phyloP scores from a whole-genome alignment of 2,113 vertebrate species.

The Oryzias javanicus region DNA sequence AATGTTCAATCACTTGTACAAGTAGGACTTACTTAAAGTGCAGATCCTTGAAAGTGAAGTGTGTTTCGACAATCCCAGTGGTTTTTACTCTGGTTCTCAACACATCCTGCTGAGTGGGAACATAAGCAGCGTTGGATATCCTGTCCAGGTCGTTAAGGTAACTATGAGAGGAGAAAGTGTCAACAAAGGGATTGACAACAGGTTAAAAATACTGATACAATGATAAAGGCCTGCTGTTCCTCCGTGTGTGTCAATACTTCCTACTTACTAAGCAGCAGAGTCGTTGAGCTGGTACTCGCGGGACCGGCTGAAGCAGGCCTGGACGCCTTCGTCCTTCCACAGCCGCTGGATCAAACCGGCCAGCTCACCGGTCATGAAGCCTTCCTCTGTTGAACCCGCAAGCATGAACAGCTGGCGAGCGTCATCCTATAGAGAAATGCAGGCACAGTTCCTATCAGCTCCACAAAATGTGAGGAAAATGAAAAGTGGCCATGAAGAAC shows the following conservation, averaged over 20 bases:
- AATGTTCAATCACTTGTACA: background rate
- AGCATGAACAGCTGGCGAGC: constrained; percentile 94
- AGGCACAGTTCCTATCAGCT: background rate
- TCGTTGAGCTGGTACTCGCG: constrained; percentile 98
- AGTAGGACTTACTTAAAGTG: constrained; percentile 92
- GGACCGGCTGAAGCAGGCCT: constrained; percentile 93
- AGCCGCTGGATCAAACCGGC: constrained; percentile 94
- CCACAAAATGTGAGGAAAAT: background rate
- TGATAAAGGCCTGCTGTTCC: background rate
- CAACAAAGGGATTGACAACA: constrained; percentile 3
- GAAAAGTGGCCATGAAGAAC: background rate
- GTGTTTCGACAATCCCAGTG: constrained; percentile 98
- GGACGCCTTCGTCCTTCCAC: constrained; percentile 94
- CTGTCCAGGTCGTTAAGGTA: constrained; percentile 98
- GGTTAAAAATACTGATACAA: background rate
- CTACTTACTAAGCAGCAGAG: constrained; percentile 96
- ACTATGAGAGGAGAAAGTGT: constrained; percentile 64
- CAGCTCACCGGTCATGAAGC: constrained; percentile 94
- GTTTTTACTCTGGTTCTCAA: constrained; percentile 98
- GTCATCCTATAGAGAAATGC: constrained; percentile 82
- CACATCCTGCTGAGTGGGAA: constrained; percentile 97
- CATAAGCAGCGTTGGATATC: constrained; percentile 89
- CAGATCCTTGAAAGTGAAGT: constrained; percentile 99
- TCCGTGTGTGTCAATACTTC: background rate
- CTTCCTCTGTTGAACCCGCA: constrained; percentile 92